Evolutionary conservation across 2,888 invertebrate species (phyloP).

Genomic region (Cactoblastis cactorum): DNA sequence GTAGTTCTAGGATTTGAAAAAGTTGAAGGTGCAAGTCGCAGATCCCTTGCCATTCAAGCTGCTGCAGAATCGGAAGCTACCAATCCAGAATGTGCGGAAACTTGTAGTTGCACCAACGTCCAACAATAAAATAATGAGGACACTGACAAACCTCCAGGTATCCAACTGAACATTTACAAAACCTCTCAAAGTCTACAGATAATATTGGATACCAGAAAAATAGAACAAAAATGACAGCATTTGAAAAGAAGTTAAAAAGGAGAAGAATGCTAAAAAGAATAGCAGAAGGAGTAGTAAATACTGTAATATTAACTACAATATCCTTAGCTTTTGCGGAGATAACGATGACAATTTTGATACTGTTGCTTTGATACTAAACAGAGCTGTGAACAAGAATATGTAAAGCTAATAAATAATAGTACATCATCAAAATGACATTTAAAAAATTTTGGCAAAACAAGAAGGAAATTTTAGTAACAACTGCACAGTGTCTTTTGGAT

Average conservation of each 20-base stretch:
- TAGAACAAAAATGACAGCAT: slow-evolving; percentile 34
- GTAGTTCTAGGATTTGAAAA: slow-evolving; percentile 39
- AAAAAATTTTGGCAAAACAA: slow-evolving; percentile 39
- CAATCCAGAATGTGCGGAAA: slow-evolving; percentile 40
- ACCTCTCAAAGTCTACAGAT: neutral
- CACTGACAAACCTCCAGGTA: neutral
- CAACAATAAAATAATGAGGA: slow-evolving; percentile 15
- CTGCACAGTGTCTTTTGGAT: slow-evolving; percentile 33
- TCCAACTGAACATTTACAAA: neutral
- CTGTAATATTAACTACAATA: slow-evolving; percentile 47
- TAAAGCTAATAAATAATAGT: neutral
- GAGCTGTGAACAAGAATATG: neutral
- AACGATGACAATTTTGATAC: slow-evolving; percentile 42
- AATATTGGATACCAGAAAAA: neutral
- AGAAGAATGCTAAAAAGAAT: slow-evolving; percentile 38
- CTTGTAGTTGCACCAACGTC: slow-evolving; percentile 36
- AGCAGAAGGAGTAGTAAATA: slow-evolving; percentile 45
- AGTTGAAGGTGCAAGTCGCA: slow-evolving; percentile 21
- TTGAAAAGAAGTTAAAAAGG: slow-evolving; percentile 40
- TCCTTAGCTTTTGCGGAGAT: slow-evolving; percentile 56
- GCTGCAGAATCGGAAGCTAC: slow-evolving; percentile 24
- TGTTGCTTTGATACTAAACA: slow-evolving; percentile 33
- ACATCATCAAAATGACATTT: slow-evolving; percentile 33
- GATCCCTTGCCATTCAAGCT: slow-evolving; percentile 27
- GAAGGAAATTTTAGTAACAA: slow-evolving; percentile 31